Evolutionary conservation across 2,797 vertebrate genomes (phyloP).

Genomic region (Phalloptychus januarius): DNA sequence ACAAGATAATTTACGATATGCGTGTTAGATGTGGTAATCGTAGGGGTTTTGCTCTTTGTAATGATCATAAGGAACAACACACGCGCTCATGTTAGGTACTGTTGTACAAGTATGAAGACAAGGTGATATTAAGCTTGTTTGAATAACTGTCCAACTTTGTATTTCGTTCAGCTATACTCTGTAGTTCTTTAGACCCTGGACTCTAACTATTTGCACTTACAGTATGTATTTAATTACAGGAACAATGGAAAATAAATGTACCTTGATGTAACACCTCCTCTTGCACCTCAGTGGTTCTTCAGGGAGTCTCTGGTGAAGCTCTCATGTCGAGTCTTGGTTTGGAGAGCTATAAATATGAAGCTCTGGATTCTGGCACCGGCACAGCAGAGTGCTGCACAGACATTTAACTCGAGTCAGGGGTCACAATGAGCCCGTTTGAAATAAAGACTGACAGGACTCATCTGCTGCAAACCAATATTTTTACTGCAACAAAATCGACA

Average conservation of each 20-base stretch:
- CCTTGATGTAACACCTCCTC: slow-evolving; percentile 87
- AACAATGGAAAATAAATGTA: slow-evolving; percentile 98
- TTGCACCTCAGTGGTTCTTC: slow-evolving; percentile 35
- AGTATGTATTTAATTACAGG: slow-evolving; percentile 96
- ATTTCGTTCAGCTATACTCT: slow-evolving; percentile 93
- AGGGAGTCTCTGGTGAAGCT: slow-evolving; percentile 33
- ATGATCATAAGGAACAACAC: slow-evolving; percentile 86
- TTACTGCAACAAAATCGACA: slow-evolving; percentile 41
- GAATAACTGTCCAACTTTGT: slow-evolving; percentile 96
- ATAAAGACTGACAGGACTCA: slow-evolving; percentile 52
- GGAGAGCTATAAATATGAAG: slow-evolving; percentile 65
- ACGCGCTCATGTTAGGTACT: slow-evolving; percentile 90
- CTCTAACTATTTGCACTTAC: slow-evolving; percentile 98
- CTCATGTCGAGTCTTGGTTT: slow-evolving; percentile 44
- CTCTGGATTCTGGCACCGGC: slow-evolving; percentile 50
- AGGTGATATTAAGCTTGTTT: slow-evolving; percentile 90
- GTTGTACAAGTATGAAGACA: slow-evolving; percentile 90
- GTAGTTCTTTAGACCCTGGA: slow-evolving; percentile 95
- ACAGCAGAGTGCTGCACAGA: slow-evolving; percentile 27
- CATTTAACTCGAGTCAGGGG: slow-evolving; percentile 57
- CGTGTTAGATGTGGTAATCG: slow-evolving; percentile 88
- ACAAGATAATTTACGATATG: slow-evolving; percentile 90
- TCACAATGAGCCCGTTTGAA: slow-evolving; percentile 53
- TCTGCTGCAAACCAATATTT: slow-evolving; percentile 60
- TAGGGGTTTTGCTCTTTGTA: slow-evolving; percentile 93